Evolutionary conservation across 2,797 vertebrate genomes (phyloP).

Genomic region (Brachymystax lenok): DNA sequence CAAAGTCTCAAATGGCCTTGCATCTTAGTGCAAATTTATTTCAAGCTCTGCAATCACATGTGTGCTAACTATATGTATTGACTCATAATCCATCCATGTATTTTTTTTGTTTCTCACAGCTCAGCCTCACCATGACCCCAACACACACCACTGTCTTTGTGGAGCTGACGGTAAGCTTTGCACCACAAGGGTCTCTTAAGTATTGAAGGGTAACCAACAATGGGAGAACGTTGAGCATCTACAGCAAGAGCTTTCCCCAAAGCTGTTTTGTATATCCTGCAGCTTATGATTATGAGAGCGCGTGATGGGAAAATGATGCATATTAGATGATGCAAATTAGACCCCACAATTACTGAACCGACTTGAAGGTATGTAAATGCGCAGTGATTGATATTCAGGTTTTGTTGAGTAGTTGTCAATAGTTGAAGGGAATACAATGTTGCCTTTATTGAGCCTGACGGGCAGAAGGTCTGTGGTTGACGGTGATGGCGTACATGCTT

Average conservation of each 20-base stretch:
- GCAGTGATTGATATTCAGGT: too few species aligned
- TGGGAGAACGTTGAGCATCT: not conserved
- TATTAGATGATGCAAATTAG: too few species aligned
- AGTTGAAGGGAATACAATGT: too few species aligned
- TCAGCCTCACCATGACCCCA: slow-evolving; percentile 96
- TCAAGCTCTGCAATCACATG: not conserved
- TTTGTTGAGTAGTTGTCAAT: too few species aligned
- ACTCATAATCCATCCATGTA: not conserved
- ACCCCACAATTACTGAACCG: too few species aligned
- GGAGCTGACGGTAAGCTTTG: slow-evolving; percentile 91
- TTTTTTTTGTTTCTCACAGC: slow-evolving; percentile 68
- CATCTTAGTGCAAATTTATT: too few species aligned
- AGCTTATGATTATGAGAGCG: not conserved
- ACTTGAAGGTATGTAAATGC: too few species aligned
- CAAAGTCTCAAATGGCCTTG: not conserved
- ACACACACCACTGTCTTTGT: slow-evolving; percentile 98
- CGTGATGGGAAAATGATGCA: too few species aligned
- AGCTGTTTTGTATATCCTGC: not conserved
- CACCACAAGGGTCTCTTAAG: not conserved
- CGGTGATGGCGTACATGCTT: too few species aligned
- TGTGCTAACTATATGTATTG: not conserved
- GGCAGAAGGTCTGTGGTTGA: too few species aligned
- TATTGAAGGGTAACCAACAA: not conserved
- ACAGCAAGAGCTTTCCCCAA: not conserved
- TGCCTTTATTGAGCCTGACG: too few species aligned